Base-by-base conservation (phyloP, 2,888 invertebrate species). In the Athetis lepigone region DNA sequence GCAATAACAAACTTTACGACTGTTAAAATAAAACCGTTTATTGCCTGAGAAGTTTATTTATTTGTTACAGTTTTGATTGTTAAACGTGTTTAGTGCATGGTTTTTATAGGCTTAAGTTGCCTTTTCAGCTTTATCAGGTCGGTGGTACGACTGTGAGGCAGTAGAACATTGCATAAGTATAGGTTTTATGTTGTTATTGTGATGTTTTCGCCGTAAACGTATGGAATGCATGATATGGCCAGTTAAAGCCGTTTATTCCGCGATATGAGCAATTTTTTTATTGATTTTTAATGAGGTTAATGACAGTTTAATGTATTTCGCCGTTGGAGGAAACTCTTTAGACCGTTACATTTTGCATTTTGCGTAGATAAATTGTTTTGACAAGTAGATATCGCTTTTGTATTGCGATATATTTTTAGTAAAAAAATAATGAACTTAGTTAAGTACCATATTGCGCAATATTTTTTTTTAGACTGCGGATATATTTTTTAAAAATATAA, bases 71-170 rank as follows among this genome's bases (percentile, higher is more conserved):
- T 94, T 93, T 92, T 88, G 90, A 91, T 88, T 90, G 90, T 89
- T 85, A 85, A 80, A 84, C 83, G 89, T 88, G 93, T 95, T 95
- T 95, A 95, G 95, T 93, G 95, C 94, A 93, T 93, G 94, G 92
- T 93, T 95, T 95, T 95, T 95, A 93, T 93, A 93, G 92, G 94
- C 93, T 91, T 92, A 91, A 94, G 91, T 92, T 93, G 94, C 93
- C 95, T 95, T 95, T 95, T 95, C 95, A 94, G 95, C 94, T 95
- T 95, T 95, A 95, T 95, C 95, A 94, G 94, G 95, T 92, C 91
- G 92, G 88, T 87, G 88, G 93, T 93, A 90, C 90, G 92, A 87
- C 92, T 91, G 95, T 94, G 93, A 90, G 94, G 92, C 92, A 93
- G 90, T 94, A 90, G 94, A 92, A 91, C 94, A 94, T 93, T 93